Base-by-base conservation (phyloP, 2,113 vertebrate genomes). In the Speoplatyrhinus poulsoni region DNA sequence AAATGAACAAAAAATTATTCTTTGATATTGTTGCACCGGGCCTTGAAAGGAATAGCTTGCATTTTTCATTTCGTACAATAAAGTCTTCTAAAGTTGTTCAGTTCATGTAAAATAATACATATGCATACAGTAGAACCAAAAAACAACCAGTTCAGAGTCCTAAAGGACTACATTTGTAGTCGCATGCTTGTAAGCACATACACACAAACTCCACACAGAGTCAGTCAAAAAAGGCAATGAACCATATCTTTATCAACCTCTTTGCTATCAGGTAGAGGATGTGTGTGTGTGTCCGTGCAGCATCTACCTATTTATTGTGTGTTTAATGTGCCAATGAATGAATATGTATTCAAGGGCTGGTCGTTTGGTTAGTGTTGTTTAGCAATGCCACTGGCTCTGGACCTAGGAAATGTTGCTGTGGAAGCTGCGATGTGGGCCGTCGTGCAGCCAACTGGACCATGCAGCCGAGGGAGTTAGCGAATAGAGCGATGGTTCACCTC, bases 401-500 rank as follows among this genome's bases (percentile, higher is more conserved):
- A 71, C 52, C 60, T 68, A 72, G 65, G 74, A 68, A 12, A 65
- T 58, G 48, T 55, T 56, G 12, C 26, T 75, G 60, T 59, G 68
- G 69, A 58, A 6, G 71, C 55, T 60, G 63, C 46, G 54, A n/a
- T 73, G 60, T 75, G 74, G 81, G 73, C 71, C 60, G 12, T 4
- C n/a, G 65, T 10, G 53, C 54, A 61, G 75, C 65, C 71, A 13
- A 53, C 13, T 82, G 46, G 75, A 65, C 62, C 62, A 75, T 72
- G 59, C 70, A 69, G 71, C 78, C 77, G 85, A 85, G 47, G 46
- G 65, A 41, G 67, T 79, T 46, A 73, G 72, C 57, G 73, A 84
- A 67, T 62, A 85, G 71, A 80, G 73, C 73, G 64, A 73, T 76
- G 56, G 56, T 26, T 58, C 56, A 58, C 56, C 26, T 58, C 19